Conservation (phyloP, 2,113 vertebrate species). For the Echinops telfairi region DNA sequence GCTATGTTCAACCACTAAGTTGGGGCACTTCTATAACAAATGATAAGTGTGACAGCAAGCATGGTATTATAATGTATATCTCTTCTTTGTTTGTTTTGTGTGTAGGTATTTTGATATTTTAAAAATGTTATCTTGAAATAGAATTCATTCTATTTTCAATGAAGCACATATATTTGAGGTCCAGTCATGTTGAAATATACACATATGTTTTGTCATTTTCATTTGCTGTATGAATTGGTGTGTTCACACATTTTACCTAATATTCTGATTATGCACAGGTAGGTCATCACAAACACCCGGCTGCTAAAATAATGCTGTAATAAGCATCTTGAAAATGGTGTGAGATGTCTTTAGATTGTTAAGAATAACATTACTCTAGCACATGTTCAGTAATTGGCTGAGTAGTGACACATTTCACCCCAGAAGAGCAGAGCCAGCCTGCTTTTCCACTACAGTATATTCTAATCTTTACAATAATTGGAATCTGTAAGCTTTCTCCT, state of each 20-base stretch:
- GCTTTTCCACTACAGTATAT: neutral
- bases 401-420: neutral
- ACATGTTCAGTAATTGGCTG: neutral
- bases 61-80: neutral
- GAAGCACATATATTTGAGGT: neutral
- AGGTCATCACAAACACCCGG: neutral
- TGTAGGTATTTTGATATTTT: neutral
- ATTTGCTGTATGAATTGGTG: neutral
- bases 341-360: neutral
- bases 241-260: neutral
- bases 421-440: rapidly evolving
- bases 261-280: neutral
- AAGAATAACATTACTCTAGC: neutral
- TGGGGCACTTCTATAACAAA: neutral
- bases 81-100: neutral
- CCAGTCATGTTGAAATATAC: neutral
- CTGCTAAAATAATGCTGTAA: neutral
- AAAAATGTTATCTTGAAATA: neutral
- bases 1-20: neutral
- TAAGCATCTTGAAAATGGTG: neutral
- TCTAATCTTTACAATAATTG: neutral
- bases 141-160: conserved; percentile 36
- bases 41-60: neutral
- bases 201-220: neutral
- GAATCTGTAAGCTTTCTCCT: neutral